A percentile compares a stretch with the other conserved stretches of the same genome.
Conservation (phyloP, 2,797 vertebrate genomes). For the Schizothorax lantsangensis region DNA sequence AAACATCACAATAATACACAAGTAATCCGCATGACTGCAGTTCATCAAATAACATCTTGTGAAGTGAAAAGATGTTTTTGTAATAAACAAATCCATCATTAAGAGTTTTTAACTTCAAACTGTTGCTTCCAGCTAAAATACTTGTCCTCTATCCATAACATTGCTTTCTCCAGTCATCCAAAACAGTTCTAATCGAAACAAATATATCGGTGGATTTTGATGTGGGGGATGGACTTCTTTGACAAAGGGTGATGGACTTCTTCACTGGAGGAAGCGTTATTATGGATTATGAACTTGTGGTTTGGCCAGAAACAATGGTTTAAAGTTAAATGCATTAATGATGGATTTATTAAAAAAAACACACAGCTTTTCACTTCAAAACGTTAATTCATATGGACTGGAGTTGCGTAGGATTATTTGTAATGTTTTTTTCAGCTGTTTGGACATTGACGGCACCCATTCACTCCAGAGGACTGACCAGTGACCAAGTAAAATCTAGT, state of each 20-base stretch:
- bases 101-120: not conserved
- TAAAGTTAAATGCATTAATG: not conserved
- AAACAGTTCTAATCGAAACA: not conserved
- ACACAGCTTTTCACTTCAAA: not conserved
- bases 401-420: not conserved
- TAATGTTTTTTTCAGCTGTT: not conserved
- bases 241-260: too few relatives aligned
- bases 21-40: not conserved
- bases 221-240: too few relatives aligned
- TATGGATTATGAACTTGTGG: not conserved
- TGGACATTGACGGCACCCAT: not conserved
- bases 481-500: not conserved
- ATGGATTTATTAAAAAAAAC: not conserved
- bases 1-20: not conserved
- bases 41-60: not conserved
- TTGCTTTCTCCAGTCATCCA: not conserved
- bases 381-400: not conserved
- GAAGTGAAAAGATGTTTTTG: not conserved
- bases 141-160: not conserved
- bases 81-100: not conserved
- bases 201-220: not conserved
- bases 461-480: not conserved
- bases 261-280: not conserved
- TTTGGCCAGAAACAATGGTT: not conserved
- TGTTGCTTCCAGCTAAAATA: not conserved